Base-by-base conservation (phyloP, 2,113 vertebrate species). In the Pseudorectes ferrugineus region DNA sequence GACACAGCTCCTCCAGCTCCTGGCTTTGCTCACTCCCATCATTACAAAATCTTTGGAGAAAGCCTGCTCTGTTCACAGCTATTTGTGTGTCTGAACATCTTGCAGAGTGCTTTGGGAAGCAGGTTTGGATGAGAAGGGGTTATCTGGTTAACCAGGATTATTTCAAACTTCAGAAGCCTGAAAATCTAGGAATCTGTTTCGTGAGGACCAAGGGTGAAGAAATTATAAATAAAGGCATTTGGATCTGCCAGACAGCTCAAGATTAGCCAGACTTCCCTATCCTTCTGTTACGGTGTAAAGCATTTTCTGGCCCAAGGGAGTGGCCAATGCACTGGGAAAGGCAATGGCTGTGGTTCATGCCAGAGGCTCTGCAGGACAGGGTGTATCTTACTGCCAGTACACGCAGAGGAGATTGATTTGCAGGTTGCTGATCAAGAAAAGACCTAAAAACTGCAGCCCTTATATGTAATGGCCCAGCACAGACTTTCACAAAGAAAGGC, bases 361-460 rank as follows among this genome's bases (percentile, higher is more conserved):
- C 58, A 22, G 54, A 1, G 3, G 48, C 49, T 59, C 22, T 65
- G 9, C 55, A 31, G 49, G 13, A 43, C 21, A 28, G 36, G 22
- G 6, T 58, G 8, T 57, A 12, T 31, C 43, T 74, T 21, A 33
- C 33, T 1, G 0, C 36, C 42, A 2, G 1, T 17, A 12, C 0
- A 2, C 72, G 48, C 65, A 83, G n/a, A 66, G 26, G 22, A 10
- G 4, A 10, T 18, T 40, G 26, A 45, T 45, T 49, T 63, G 52
- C 54, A 73, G 33, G 21, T 12, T 59, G 35, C 31, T 76, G 58
- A 6, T 83, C 74, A 66, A 48, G 28, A 38, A 71, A 71, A 74
- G 4, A 40, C 25, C 21, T 42, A 6, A 78, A 40, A 74, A 3
- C 22, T 16, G 16, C 0, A 0, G 4, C 25, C 4, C 12, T 59